Evolutionary conservation across 1,140 invertebrate genomes (phyloP).

Genomic region (Drosophila jambulina): DNA sequence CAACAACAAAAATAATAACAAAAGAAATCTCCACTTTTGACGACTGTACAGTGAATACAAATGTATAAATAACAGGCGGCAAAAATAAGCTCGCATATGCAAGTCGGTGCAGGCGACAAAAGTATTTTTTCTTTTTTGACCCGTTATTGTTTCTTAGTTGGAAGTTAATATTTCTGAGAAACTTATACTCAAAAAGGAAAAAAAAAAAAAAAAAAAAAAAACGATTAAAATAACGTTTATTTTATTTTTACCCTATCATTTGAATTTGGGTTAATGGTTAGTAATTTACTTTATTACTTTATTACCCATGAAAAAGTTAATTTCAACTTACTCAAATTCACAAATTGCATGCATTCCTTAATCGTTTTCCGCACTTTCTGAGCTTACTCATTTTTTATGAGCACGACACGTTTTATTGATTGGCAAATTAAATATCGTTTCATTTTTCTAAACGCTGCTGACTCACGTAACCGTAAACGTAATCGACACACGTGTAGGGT

Average conservation of each 20-base stretch:
- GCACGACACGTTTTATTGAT: constrained; percentile 14
- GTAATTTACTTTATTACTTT: neutral
- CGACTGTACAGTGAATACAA: constrained; percentile 48
- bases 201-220: neutral
- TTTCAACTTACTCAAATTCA: neutral
- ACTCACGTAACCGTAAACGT: constrained; percentile 26
- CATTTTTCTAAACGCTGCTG: neutral
- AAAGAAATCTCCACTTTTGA: constrained; percentile 16
- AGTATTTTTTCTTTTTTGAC: neutral
- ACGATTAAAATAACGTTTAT: neutral
- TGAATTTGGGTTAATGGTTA: neutral
- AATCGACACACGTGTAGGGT: constrained; percentile 58
- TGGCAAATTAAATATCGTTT: constrained; percentile 10
- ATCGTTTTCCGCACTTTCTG: neutral
- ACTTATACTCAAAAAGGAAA: too few species aligned
- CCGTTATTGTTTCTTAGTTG: neutral
- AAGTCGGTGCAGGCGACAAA: constrained; percentile 22
- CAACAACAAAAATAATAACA: constrained; percentile 39
- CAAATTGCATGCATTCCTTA: neutral
- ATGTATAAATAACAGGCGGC: constrained; percentile 28
- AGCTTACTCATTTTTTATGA: neutral
- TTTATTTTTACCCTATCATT: neutral
- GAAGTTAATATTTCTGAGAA: neutral
- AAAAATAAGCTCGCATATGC: constrained; percentile 16
- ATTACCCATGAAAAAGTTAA: neutral